Conservation (phyloP, 2,888 invertebrate species). For the Hypsopygia costalis region DNA sequence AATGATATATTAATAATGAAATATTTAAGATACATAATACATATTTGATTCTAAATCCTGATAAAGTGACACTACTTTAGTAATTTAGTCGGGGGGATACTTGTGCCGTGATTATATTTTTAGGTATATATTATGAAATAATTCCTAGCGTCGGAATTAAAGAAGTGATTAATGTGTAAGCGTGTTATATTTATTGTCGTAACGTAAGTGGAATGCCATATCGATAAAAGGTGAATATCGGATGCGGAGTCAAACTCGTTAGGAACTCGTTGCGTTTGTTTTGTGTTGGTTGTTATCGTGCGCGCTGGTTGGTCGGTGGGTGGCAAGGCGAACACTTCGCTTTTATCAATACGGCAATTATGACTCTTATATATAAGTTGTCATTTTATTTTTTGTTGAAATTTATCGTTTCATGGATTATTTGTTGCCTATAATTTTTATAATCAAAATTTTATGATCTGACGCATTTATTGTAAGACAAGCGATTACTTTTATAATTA, state of each 20-base stretch:
- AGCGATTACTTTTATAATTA: conserved; percentile 80
- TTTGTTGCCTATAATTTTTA: conserved; percentile 78
- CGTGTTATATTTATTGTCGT: conserved; percentile 81
- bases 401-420: conserved; percentile 76
- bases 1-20: conserved; percentile 81
- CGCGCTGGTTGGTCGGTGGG: conserved; percentile 32
- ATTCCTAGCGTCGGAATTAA: conserved; percentile 81
- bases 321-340: conserved; percentile 60
- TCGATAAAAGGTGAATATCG: conserved; percentile 80
- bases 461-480: conserved; percentile 82
- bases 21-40: conserved; percentile 81
- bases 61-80: conserved; percentile 81
- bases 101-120: conserved; percentile 82
- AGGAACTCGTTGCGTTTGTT: conserved; percentile 66
- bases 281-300: conserved; percentile 63
- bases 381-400: conserved; percentile 73
- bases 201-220: conserved; percentile 80
- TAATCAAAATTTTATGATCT: conserved; percentile 80
- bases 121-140: conserved; percentile 81
- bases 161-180: conserved; percentile 81
- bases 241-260: conserved; percentile 77
- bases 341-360: conserved; percentile 80
- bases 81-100: conserved; percentile 81
- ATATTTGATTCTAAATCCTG: conserved; percentile 82
- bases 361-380: conserved; percentile 75